These are phyloP conservation scores for Glaucidium brasilianum DNA, from an alignment of 2,113 vertebrate species.

Conservation along the genomic window DNA sequence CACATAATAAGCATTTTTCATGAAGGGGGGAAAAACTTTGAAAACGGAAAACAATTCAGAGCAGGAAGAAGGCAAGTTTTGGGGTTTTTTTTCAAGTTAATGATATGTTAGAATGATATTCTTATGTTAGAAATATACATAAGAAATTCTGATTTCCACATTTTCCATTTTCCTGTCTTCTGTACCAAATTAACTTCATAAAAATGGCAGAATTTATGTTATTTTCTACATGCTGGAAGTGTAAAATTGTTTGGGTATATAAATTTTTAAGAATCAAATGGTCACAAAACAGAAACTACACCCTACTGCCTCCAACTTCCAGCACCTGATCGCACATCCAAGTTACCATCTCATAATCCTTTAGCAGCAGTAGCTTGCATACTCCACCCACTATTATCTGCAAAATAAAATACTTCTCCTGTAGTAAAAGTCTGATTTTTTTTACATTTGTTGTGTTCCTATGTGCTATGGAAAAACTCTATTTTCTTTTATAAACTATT, in stretches of 20 bases:
- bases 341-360: background rate
- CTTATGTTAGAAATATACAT: background rate
- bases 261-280: background rate
- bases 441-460: background rate
- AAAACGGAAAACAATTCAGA: background rate
- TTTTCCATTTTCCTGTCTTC: background rate
- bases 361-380: background rate
- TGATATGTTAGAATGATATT: too few relatives aligned
- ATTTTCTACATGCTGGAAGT: background rate
- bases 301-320: background rate
- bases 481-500: background rate
- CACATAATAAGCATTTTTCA: background rate
- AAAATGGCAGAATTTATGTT: background rate
- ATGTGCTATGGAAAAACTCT: background rate
- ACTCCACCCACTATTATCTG: background rate
- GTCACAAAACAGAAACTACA: background rate
- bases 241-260: background rate
- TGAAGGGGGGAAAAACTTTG: background rate
- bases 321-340: rapidly evolving
- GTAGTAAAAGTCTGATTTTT: background rate
- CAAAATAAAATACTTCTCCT: background rate
- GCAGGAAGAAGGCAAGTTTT: background rate
- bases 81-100: background rate
- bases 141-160: background rate
- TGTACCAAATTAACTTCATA: background rate